Conservation (phyloP, 2,888 invertebrate genomes). For the Drosophila austrosaltans region DNA sequence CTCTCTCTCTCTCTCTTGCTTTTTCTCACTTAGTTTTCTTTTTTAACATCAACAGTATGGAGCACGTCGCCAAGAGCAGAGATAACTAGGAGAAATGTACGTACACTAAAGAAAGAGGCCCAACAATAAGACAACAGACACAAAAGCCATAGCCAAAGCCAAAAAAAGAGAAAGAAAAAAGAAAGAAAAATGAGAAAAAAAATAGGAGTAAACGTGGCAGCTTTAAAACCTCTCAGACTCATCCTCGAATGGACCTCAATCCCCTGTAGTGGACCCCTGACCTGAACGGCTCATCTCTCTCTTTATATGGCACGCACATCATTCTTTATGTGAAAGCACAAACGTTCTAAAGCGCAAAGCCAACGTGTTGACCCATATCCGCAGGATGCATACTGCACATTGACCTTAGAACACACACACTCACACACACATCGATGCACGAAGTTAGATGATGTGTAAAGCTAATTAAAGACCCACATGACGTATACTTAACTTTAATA, state of each 20-base stretch:
- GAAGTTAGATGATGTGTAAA: slow-evolving; percentile 28
- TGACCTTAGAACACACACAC: slow-evolving; percentile 56
- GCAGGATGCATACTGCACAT: slow-evolving; percentile 54
- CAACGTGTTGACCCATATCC: slow-evolving; percentile 59
- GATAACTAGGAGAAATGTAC: slow-evolving; percentile 20
- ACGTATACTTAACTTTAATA: not conserved
- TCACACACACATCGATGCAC: not conserved
- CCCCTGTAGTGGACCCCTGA: slow-evolving; percentile 48
- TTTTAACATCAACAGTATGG: slow-evolving; percentile 64
- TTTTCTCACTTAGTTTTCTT: not conserved
- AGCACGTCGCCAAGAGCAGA: slow-evolving; percentile 40
- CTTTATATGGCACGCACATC: slow-evolving; percentile 55
- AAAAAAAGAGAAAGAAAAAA: slow-evolving; percentile 23
- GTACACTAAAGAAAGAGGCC: slow-evolving; percentile 3
- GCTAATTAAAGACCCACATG: slow-evolving; percentile 55
- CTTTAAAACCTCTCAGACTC: slow-evolving; percentile 49
- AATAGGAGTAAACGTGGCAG: slow-evolving; percentile 36
- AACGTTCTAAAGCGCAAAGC: slow-evolving; percentile 9
- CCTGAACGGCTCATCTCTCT: slow-evolving; percentile 31
- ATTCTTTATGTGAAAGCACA: slow-evolving; percentile 60
- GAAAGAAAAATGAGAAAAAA: slow-evolving; percentile 5
- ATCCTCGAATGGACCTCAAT: not conserved
- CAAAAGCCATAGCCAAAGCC: slow-evolving; percentile 19
- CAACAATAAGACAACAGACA: slow-evolving; percentile 18
- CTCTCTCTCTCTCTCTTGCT: not conserved